phyloP scores from a whole-genome alignment of 2,888 invertebrate species.

The Agriopis marginaria region DNA sequence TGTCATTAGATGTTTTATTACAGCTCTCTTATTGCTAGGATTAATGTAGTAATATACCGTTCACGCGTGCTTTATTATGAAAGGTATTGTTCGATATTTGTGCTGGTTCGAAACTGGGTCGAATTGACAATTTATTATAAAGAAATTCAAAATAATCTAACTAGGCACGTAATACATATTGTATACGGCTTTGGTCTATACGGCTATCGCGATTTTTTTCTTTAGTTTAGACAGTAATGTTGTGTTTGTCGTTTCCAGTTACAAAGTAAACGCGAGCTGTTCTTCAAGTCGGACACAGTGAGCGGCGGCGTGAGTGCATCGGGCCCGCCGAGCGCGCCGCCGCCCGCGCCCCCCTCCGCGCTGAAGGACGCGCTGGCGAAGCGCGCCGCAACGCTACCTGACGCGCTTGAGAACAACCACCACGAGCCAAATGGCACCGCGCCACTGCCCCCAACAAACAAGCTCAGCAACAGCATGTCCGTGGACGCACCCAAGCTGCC shows the following conservation, averaged over 20 bases:
- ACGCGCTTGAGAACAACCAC: constrained; percentile 79
- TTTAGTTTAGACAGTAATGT: not conserved
- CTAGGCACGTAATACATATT: too few species aligned
- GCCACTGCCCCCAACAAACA: constrained; percentile 49
- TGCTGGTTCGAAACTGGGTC: too few species aligned
- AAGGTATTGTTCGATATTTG: not conserved
- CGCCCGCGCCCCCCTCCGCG: constrained; percentile 82
- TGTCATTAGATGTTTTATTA: constrained; percentile 13
- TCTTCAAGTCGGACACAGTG: constrained; percentile 91
- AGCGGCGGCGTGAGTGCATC: constrained; percentile 76
- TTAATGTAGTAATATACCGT: not conserved
- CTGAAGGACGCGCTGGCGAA: constrained; percentile 83
- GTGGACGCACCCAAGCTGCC: constrained; percentile 75
- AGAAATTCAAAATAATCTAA: too few species aligned
- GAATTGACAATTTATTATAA: too few species aligned
- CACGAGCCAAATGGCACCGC: constrained; percentile 80
- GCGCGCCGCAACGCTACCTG: constrained; percentile 78
- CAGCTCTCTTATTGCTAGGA: not conserved
- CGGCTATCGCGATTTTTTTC: not conserved
- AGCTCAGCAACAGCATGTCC: constrained; percentile 78
- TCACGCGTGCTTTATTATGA: not conserved
- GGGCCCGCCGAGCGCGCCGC: constrained; percentile 73
- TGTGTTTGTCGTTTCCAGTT: constrained; percentile 83
- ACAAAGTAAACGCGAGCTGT: constrained; percentile 94
- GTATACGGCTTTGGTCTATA: not conserved